Evolutionary conservation across 1,140 invertebrate genomes (phyloP).

Genomic region (Hesperophylax magnus): DNA sequence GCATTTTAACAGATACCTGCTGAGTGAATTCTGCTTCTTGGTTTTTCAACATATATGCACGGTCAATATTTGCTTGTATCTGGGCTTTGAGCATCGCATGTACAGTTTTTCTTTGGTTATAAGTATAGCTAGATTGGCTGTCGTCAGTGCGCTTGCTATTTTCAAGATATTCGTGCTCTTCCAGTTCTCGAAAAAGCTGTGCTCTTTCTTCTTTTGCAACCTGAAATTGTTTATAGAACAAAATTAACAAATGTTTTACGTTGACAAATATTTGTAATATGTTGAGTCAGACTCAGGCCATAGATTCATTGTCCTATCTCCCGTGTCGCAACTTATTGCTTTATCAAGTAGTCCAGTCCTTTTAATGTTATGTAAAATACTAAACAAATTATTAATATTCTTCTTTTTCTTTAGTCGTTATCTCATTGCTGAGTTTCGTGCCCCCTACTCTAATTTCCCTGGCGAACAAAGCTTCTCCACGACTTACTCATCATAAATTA

Average conservation of each 20-base stretch:
- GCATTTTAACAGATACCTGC: conserved; percentile 16
- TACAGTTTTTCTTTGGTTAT: conserved; percentile 31
- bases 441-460: too few relatives aligned
- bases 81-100: conserved; percentile 38
- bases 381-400: too few relatives aligned
- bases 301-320: too few relatives aligned
- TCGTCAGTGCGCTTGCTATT: not conserved
- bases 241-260: not conserved
- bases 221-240: conserved; percentile 2
- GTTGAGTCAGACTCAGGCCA: too few relatives aligned
- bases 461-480: too few relatives aligned
- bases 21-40: conserved; percentile 37
- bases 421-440: too few relatives aligned
- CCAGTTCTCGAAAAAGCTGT: conserved; percentile 41
- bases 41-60: conserved; percentile 19
- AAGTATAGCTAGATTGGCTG: not conserved
- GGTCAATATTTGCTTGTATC: conserved; percentile 38
- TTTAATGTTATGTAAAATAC: too few relatives aligned
- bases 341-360: too few relatives aligned
- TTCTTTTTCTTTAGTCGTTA: too few relatives aligned
- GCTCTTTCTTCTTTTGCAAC: conserved; percentile 33
- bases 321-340: too few relatives aligned
- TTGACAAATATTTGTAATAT: too few relatives aligned
- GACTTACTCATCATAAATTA: too few relatives aligned
- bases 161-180: conserved; percentile 42